Percentiles rank a stretch among this genome's conserved stretches.
phyloP scores from a whole-genome alignment of 35 echinoderm and acorn worm species.

The Ptychodera flava region DNA sequence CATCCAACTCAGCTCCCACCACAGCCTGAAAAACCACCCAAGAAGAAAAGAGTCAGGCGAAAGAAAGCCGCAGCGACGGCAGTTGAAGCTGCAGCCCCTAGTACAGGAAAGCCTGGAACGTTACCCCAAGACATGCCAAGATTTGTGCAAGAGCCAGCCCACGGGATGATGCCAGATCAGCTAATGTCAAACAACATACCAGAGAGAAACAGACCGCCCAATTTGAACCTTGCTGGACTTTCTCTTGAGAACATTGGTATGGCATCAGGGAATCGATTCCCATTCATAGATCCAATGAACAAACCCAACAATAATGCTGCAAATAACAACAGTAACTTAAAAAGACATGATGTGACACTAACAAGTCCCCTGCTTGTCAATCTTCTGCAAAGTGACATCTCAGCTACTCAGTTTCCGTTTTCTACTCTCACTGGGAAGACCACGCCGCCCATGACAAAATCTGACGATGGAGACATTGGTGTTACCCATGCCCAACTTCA shows the following conservation, averaged over 20 bases:
- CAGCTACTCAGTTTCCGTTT: conserved; percentile 85
- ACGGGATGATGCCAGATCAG: neutral
- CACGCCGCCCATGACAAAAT: neutral
- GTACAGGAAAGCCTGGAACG: neutral
- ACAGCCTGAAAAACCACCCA: neutral
- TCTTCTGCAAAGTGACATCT: conserved; percentile 85
- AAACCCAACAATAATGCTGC: neutral
- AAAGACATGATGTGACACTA: conserved; percentile 60
- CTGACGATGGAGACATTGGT: neutral
- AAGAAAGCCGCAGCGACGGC: neutral
- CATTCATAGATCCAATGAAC: neutral
- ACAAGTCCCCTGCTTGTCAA: conserved; percentile 92
- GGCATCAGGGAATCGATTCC: neutral
- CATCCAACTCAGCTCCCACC: neutral
- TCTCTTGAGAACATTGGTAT: neutral
- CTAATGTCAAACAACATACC: neutral
- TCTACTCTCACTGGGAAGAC: conserved; percentile 3
- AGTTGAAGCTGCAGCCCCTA: neutral
- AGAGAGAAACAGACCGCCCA: neutral
- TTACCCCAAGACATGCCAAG: neutral
- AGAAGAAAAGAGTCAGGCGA: neutral
- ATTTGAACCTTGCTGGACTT: neutral
- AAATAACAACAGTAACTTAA: neutral
- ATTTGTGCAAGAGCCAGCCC: neutral
- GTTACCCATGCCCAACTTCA: neutral